Evolutionary conservation across 2,113 vertebrate species (phyloP).

Genomic region (Vireo altiloquus): DNA sequence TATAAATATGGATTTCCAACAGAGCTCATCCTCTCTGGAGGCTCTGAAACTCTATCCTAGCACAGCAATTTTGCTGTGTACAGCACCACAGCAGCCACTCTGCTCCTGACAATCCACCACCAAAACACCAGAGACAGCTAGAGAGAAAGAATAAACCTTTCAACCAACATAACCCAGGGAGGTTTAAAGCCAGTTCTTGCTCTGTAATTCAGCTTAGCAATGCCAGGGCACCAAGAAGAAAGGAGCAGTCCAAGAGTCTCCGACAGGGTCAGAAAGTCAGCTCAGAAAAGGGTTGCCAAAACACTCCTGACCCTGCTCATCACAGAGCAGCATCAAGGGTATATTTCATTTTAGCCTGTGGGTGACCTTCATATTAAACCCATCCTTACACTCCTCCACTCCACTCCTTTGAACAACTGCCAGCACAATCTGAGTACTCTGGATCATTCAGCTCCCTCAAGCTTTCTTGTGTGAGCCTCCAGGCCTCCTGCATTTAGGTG

Average conservation of each 20-base stretch:
- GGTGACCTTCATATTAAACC: background rate
- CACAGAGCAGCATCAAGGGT: background rate
- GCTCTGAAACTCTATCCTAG: background rate
- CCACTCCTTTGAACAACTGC: background rate
- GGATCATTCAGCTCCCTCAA: background rate
- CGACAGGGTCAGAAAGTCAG: background rate
- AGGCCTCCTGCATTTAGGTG: background rate
- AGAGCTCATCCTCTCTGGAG: background rate
- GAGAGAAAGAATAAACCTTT: background rate
- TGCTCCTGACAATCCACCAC: background rate
- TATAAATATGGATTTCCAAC: background rate
- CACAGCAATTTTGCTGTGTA: background rate
- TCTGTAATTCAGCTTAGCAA: background rate
- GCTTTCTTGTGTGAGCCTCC: background rate
- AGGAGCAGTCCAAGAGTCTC: background rate
- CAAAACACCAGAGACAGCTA: background rate
- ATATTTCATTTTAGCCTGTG: background rate
- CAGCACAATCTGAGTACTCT: background rate
- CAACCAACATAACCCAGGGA: background rate
- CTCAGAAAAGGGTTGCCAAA: background rate
- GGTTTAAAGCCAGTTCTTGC: background rate
- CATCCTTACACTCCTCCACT: background rate
- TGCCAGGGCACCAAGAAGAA: background rate
- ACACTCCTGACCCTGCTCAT: background rate
- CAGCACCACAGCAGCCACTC: background rate